phyloP scores from a whole-genome alignment of 2,797 vertebrate species.

The Hydrophis major region DNA sequence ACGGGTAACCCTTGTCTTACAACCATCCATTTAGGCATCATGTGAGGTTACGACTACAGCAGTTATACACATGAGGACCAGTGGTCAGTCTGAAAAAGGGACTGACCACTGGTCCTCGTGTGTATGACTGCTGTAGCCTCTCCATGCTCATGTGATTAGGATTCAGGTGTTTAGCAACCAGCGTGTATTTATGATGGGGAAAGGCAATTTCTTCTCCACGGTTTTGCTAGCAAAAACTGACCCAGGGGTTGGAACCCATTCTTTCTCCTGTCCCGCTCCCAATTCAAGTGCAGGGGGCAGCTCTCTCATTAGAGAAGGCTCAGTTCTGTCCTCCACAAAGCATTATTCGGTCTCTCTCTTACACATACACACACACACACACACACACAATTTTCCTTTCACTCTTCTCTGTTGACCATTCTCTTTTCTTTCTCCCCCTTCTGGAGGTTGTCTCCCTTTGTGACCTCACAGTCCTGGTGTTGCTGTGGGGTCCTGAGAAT shows the following conservation, averaged over 20 bases:
- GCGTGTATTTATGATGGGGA: background rate
- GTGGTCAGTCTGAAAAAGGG: background rate
- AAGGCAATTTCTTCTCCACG: background rate
- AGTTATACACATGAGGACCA: too few species aligned
- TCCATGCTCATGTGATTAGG: too few species aligned
- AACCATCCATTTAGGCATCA: background rate
- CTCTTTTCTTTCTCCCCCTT: background rate
- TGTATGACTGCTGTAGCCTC: too few species aligned
- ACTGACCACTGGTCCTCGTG: background rate
- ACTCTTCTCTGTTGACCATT: background rate
- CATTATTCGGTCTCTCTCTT: background rate
- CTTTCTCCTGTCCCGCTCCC: background rate
- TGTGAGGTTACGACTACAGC: background rate
- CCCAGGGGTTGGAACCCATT: background rate
- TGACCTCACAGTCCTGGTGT: background rate
- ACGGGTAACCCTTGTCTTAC: background rate
- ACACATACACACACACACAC: background rate
- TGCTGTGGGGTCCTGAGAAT: background rate
- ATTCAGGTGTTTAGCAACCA: background rate
- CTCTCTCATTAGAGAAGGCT: background rate
- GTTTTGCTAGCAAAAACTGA: background rate
- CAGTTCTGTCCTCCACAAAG: background rate
- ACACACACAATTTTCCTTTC: too few species aligned
- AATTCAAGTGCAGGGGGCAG: fast-evolving
- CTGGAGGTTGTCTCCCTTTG: background rate